Evolutionary conservation across 2,888 invertebrate species (phyloP).

Genomic region (Athrips mouffetella): DNA sequence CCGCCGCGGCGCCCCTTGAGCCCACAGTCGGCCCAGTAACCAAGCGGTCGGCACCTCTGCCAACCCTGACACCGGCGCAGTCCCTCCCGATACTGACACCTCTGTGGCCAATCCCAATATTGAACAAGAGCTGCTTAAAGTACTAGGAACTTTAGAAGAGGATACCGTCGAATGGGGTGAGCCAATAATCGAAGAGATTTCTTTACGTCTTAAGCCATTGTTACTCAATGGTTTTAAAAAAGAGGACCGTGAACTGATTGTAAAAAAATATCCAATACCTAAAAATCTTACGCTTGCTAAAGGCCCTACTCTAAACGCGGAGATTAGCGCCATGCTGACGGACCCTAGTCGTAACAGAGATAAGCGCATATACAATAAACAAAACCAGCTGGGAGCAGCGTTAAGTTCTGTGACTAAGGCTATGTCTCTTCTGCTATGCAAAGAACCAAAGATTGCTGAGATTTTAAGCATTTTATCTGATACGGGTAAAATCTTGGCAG

Average conservation of each 20-base stretch:
- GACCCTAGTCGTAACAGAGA: not conserved
- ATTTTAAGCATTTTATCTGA: not conserved
- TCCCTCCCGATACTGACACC: not conserved
- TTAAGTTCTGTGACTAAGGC: not conserved
- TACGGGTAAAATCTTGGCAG: not conserved
- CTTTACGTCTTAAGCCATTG: slow-evolving; percentile 2
- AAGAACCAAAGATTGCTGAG: not conserved
- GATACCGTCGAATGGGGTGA: slow-evolving; percentile 16
- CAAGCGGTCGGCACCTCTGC: not conserved
- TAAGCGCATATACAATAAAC: not conserved
- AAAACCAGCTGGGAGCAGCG: not conserved
- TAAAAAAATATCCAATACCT: slow-evolving; percentile 4
- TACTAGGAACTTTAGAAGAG: slow-evolving; percentile 2
- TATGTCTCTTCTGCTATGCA: not conserved
- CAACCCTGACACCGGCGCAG: not conserved
- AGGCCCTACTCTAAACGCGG: slow-evolving; percentile 12
- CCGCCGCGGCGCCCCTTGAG: not conserved
- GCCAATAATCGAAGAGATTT: slow-evolving; percentile 7
- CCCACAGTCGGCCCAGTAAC: not conserved
- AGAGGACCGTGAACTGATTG: not conserved
- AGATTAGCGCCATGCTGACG: slow-evolving; percentile 8
- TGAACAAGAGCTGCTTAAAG: not conserved
- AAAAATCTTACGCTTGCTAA: slow-evolving; percentile 14
- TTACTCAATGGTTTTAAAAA: not conserved
- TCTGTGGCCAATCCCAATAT: not conserved